Conservation (phyloP, 2,888 invertebrate species). For the Trimorus sp. region DNA sequence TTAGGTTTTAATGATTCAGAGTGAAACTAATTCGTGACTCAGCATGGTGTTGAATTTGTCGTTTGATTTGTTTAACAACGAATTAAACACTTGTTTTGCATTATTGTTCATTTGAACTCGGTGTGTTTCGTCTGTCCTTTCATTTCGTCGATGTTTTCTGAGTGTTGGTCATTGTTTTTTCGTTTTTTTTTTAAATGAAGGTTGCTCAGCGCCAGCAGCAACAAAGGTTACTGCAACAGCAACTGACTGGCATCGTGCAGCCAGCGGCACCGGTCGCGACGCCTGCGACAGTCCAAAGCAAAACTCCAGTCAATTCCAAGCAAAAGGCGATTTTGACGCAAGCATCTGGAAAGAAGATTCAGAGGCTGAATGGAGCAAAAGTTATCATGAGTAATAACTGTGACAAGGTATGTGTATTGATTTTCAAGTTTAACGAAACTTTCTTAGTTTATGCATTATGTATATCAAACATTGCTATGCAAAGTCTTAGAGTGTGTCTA, state of each 20-base stretch:
- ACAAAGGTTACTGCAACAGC: constrained; percentile 83
- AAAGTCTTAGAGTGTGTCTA: no score
- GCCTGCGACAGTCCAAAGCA: constrained; percentile 74
- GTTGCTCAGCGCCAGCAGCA: constrained; percentile 87
- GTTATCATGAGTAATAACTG: constrained; percentile 79
- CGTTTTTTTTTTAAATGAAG: constrained; percentile 77
- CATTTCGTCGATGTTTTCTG: no score
- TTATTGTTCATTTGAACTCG: no score
- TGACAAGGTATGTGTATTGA: constrained; percentile 76
- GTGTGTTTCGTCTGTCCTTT: no score
- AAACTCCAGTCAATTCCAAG: constrained; percentile 76
- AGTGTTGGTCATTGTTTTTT: no score
- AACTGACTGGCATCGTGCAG: constrained; percentile 78
- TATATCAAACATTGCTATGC: no score
- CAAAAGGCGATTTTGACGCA: constrained; percentile 78
- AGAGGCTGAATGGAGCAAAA: constrained; percentile 80
- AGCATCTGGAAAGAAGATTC: constrained; percentile 78
- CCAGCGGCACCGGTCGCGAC: constrained; percentile 75
- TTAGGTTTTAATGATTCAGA: constrained; percentile 13
- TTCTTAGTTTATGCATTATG: no score
- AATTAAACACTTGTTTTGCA: constrained; percentile 4
- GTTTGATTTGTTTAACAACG: constrained; percentile 16
- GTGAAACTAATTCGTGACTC: constrained; percentile 47
- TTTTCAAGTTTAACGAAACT: no score
- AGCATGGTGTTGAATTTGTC: constrained; percentile 52